Evolutionary conservation across 2,113 vertebrate species (phyloP), one percentile per base, ranked within the genome.

Genomic region (Aegithalos caudatus): DNA sequence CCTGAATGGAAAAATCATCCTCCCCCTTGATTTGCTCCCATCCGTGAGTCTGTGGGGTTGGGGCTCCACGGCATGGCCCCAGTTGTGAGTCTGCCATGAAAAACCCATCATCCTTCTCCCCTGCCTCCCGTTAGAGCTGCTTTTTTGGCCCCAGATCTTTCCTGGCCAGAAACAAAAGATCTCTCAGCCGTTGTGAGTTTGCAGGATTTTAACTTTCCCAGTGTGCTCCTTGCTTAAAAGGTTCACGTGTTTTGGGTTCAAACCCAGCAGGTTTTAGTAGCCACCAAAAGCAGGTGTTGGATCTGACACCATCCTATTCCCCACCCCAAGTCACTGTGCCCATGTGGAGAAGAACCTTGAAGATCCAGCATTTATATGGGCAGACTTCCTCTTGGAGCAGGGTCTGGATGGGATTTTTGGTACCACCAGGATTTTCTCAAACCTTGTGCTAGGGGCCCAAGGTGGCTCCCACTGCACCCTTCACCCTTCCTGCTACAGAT

Each of bases 301-400:
- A 12, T 21, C 33, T 91, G 10, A 27, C 45, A 54, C 23, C 21
- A 7, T 69, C 25, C 14, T 53, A 0, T 57, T 71, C 31, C 6
- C 38, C 58, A 62, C 18, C 40, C 3, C 16, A 35, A 74, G 7
- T 61, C 37, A 3, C 35, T 33, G 16, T 57, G 22, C 6, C 9
- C 14, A 15, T 4, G 2, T 24, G 42, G 51, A 81, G 45, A 72
- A 79, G 53, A 62, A 27, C 20, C 18, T 44, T 21, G 12, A 64
- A 60, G 12, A 1, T 4, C 29, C 45, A 35, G 31, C 12, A 20
- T 1, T 12, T 47, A 25, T 73, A 84, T 81, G 45, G 50, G 54
- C 27, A 72, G 44, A 25, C 1, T 2, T 17, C 4, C 7, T 56
- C 14, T 47, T 4, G 4, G 40, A 51, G 31, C 1, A 1, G 18